Evolutionary conservation across 2,888 invertebrate species (phyloP), one percentile per base, ranked within the genome.

Genomic region (Anorthoa munda): DNA sequence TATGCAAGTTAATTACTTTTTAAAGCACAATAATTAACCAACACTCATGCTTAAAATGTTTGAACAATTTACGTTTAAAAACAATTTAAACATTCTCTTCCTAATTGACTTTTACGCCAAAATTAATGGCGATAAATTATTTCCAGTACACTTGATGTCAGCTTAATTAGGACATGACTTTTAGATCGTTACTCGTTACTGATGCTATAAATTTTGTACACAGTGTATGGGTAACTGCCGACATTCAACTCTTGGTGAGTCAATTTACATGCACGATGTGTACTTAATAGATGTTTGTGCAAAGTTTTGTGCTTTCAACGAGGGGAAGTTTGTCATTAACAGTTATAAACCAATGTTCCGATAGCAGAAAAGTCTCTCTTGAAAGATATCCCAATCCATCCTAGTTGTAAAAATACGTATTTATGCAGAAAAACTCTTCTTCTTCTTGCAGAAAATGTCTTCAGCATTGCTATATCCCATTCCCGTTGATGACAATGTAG

Each of bases 61-160:
- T 13, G 5, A 58, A 17, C 18, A 53, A 74, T 45, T 64, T 31
- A 64, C 12, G 5, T 21, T 58, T 50, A 9, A n/a, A 46, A 50
- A 17, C 15, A 63, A 48, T 55, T 71, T 26, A 46, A 60, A 53
- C 50, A 50, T 51, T 66, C 21, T 61, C 45, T 55, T 71, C 45
- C 50, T 71, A 71, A 66, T 63, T 66, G 50, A 70, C 31, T 51
- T 77, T 77, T 18, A 53, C 17, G 65, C 12, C 13, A 48, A 50
- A 56, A 77, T 26, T 70, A 66, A 79, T 61, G 23, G 53, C 63
- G 21, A 50, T 79, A 55, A 45, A 77, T 77, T 58, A 55, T 65
- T 79, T 77, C 50, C 71, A 66, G 82, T 58, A 77, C 77, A 77
- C 56, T 77, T 26, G 61, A 26, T 78, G 45, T 66, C 45, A 50